Evolutionary conservation across 2,113 vertebrate genomes (phyloP), one percentile per base, ranked within the genome.

Genomic region (Burhinus oedicnemus): DNA sequence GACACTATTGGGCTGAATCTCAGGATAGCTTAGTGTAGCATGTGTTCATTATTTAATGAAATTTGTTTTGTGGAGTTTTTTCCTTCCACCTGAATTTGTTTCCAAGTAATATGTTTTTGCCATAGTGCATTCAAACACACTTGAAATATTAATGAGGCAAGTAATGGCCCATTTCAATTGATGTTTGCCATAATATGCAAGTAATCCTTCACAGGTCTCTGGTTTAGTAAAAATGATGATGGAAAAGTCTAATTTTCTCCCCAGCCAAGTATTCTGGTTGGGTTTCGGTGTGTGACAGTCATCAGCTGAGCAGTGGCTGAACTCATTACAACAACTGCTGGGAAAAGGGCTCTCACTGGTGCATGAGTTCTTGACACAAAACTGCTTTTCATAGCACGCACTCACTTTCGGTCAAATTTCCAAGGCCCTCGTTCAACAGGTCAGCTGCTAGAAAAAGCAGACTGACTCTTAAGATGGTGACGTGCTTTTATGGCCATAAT

Each of bases 101-200:
- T 87, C 84, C 15, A 2, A 62, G 76, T 57, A 87, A 77, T 69
- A 23, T 77, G 61, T 93, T 92, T 91, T 84, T 90, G 57, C 79
- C 40, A 47, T 23, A 40, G 64, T 84, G 45, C 42, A 11, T 96
- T 94, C 72, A 77, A 93, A 93, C 62, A 87, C 44, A 16, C 62
- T 74, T 87, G 69, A 95, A 97, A 92, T 94, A 92, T 90, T 95
- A 95, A 93, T 87, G 75, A 97, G 87, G 68, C 74, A 77, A 87
- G 81, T 70, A 92, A 96, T 27, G 44, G 84, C 61, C 92, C 64
- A 78, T 93, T 97, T 96, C 80, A 76, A 68, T 83, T 87, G 90
- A 83, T 72, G 61, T 66, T 90, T 72, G 60, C 79, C 52, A 7
- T 90, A 78, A 95, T 82, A 62, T 15, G 72, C 86, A 78, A 74